phyloP scores from a whole-genome alignment of 2,113 vertebrate species.

The Tetraodon nigroviridis region DNA sequence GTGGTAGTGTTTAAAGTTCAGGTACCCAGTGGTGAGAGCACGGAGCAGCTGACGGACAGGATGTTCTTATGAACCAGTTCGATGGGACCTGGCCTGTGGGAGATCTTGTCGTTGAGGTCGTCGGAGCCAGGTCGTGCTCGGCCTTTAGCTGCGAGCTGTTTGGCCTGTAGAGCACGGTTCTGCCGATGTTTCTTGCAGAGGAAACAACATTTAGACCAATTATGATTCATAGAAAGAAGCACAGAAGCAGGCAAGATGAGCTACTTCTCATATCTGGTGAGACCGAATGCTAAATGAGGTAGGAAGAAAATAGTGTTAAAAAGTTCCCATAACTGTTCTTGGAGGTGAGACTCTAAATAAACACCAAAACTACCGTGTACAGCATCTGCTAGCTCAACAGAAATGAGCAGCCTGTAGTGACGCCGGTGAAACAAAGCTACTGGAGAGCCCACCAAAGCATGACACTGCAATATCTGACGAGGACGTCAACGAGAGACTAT shows the following conservation, averaged over 20 bases:
- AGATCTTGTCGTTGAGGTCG: slow-evolving; percentile 97
- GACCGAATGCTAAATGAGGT: no score
- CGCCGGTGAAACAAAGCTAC: no score
- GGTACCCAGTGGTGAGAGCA: slow-evolving; percentile 67
- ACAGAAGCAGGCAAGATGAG: background rate
- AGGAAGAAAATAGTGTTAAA: no score
- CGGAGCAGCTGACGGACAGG: slow-evolving; percentile 83
- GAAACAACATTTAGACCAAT: background rate
- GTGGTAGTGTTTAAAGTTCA: background rate
- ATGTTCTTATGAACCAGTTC: slow-evolving; percentile 98
- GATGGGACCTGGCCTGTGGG: slow-evolving; percentile 92
- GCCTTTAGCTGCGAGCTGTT: slow-evolving; percentile 95
- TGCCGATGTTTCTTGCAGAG: slow-evolving; percentile 88
- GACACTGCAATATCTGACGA: no score
- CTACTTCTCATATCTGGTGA: no score
- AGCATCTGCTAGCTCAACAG: background rate
- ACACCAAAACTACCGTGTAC: background rate
- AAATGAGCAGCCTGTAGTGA: no score
- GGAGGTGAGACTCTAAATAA: background rate
- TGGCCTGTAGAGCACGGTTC: slow-evolving; percentile 97
- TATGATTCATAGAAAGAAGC: background rate
- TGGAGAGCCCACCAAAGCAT: no score
- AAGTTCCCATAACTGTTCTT: no score
- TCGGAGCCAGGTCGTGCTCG: slow-evolving; percentile 90
- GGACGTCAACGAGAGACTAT: no score